A percentile compares a stretch with the other conserved stretches of the same genome.
These are phyloP conservation scores for Halictus ligatus DNA, from an alignment of 2,888 invertebrate species.

Conservation along the genomic window DNA sequence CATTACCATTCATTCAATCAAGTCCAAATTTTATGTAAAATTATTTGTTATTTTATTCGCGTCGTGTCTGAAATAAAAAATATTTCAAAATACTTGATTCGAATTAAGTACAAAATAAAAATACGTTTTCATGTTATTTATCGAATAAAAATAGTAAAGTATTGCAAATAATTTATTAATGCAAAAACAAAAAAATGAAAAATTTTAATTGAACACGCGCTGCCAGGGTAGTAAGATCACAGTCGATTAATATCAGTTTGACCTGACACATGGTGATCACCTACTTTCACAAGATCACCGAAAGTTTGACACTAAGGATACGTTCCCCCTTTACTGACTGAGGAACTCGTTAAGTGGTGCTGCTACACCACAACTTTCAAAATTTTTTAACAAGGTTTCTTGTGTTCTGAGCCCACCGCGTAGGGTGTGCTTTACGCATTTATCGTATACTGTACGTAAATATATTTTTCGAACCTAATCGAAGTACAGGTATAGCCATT, in stretches of 20 bases:
- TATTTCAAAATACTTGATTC: too few species aligned
- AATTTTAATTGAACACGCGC: neutral
- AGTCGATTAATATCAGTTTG: neutral
- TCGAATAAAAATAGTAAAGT: too few species aligned
- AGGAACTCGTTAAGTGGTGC: neutral
- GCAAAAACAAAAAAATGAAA: neutral
- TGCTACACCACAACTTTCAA: neutral
- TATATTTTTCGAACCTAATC: neutral
- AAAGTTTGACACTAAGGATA: neutral
- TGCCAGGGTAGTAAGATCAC: neutral
- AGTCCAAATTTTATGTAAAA: too few species aligned
- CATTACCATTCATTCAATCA: too few species aligned
- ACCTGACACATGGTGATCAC: neutral
- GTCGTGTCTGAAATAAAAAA: too few species aligned
- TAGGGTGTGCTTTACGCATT: neutral
- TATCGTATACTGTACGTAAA: neutral
- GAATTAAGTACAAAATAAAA: too few species aligned
- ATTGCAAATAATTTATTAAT: too few species aligned
- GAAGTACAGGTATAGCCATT: neutral
- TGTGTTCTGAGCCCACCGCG: neutral
- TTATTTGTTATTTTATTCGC: too few species aligned
- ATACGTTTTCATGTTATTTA: too few species aligned
- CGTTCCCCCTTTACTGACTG: neutral
- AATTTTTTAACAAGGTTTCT: neutral
- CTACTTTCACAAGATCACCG: neutral